Base-by-base conservation (phyloP, 1,140 invertebrate genomes). In the Macrocentrus cingulum region DNA sequence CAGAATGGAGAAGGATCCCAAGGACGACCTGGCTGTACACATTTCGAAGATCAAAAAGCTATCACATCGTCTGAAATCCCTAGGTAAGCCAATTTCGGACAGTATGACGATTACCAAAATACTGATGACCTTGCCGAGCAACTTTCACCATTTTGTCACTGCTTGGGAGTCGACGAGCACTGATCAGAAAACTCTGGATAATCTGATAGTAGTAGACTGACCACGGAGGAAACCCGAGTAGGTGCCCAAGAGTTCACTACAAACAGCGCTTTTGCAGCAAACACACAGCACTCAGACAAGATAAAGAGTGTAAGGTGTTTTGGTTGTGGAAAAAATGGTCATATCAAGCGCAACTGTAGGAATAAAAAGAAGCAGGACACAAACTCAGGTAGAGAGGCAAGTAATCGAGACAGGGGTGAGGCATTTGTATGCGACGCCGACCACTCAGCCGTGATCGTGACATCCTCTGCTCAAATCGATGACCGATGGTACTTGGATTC, bases 151-250 rank as follows among this genome's bases (percentile, higher is more conserved):
- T 58, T 76, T 75, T 56, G 37, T 67, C 3, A 71, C 63, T 5
- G 72, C 72, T 0, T 76, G 74, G 71, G 70, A 74, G 25, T 66
- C 63, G 25, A 64, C 62, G 7, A 36, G 50, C 11, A 29, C 4
- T 11, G 49, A 34, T 8, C 53, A 63, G 2, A 63, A 66, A 59
- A 75, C 60, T 4, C 54, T 66, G 8, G 49, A 65, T 7, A 60
- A 75, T 20, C 46, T 74, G 3, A 64, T 57, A 2, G 62, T 67
- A n/a, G n/a, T 7, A 56, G 69, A 20, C 45, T 76, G 13, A 50
- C 68, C 19, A 50, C 48, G 1, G 67, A 69, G 60, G 66, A 69
- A 25, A 32, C 41, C 15, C 41, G 52, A 7, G 2, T 44, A 44
- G 15, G 41, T 16, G 41, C 15, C 16, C 18, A 13, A 44, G 18